phyloP scores from a whole-genome alignment of 2,888 invertebrate species.

The Linyphia triangularis region DNA sequence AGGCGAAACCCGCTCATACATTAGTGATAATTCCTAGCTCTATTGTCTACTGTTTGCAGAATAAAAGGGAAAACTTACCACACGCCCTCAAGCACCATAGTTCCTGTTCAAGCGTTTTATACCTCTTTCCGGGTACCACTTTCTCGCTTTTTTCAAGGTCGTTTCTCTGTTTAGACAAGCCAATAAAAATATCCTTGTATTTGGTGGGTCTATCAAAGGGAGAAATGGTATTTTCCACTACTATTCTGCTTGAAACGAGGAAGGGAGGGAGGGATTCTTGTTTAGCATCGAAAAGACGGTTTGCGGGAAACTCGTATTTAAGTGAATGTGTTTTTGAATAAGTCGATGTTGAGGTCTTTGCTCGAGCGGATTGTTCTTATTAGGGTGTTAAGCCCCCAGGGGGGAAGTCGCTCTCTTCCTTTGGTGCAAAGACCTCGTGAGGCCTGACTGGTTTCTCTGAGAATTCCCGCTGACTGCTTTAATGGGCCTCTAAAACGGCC shows the following conservation, averaged over 20 bases:
- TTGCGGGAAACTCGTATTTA: not conserved
- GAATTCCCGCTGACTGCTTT: constrained; percentile 25
- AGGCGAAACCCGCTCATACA: no score
- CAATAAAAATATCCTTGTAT: not conserved
- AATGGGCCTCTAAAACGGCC: constrained; percentile 24
- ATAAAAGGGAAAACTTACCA: not conserved
- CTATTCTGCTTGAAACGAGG: not conserved
- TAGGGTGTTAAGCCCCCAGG: constrained; percentile 42
- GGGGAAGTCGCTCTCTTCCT: not conserved
- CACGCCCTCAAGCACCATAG: constrained; percentile 26
- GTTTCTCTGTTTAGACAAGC: constrained; percentile 6
- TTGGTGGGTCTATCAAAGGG: not conserved
- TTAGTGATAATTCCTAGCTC: no score
- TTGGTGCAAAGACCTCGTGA: constrained; percentile 52
- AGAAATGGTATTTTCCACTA: not conserved
- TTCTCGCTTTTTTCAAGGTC: constrained; percentile 57
- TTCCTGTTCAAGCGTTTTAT: constrained; percentile 49
- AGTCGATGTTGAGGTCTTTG: constrained; percentile 25
- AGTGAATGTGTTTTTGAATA: not conserved
- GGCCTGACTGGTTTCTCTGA: constrained; percentile 52
- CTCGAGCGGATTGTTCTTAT: constrained; percentile 36
- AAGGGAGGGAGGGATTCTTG: not conserved
- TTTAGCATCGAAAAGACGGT: not conserved
- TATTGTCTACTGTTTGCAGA: not conserved
- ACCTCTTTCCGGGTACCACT: constrained; percentile 58